Percentiles rank a stretch among this genome's conserved stretches.
Evolutionary conservation across 2,113 vertebrate genomes (phyloP).

Genomic region (Myanophis thanlyinensis): DNA sequence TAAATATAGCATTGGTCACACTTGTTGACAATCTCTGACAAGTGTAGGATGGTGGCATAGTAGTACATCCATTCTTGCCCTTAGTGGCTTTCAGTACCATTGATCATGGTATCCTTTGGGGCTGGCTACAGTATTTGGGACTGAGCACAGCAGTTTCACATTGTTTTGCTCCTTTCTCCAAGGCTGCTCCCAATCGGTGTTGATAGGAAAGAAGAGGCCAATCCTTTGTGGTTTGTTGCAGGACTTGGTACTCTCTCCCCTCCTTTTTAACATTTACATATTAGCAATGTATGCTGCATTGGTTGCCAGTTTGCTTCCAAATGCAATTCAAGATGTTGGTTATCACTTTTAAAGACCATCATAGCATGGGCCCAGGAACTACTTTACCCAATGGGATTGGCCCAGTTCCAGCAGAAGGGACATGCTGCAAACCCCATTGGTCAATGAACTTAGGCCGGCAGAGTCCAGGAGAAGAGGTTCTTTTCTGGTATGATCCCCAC

Average conservation of each 20-base stretch:
- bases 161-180: background rate
- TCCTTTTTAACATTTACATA: background rate
- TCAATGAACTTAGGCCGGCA: background rate
- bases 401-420: background rate
- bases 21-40: background rate
- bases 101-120: background rate
- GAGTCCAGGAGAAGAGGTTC: background rate
- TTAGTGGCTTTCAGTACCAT: background rate
- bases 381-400: background rate
- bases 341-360: background rate
- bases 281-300: background rate
- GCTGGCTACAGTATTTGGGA: background rate
- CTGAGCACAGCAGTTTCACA: background rate
- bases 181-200: background rate
- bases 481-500: background rate
- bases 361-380: background rate
- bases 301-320: background rate
- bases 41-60: background rate
- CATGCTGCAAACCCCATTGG: background rate
- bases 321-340: background rate
- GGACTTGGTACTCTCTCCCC: no score
- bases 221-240: background rate
- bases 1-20: background rate
- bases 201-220: background rate
- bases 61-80: background rate